These are phyloP conservation scores for Typhlichthys subterraneus DNA, from an alignment of 2,797 vertebrate genomes.

Conservation along the genomic window DNA sequence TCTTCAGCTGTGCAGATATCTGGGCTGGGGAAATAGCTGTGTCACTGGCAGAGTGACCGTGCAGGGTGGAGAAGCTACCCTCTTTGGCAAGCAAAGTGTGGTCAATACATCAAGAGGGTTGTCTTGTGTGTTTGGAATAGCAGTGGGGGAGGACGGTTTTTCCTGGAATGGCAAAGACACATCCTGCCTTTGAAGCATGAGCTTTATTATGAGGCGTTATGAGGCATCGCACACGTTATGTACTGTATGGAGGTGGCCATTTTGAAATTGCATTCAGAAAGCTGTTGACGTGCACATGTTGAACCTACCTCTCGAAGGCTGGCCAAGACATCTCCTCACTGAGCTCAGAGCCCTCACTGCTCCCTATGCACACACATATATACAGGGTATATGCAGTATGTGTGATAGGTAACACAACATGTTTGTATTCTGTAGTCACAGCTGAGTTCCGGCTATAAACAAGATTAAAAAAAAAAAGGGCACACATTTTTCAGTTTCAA, in stretches of 20 bases:
- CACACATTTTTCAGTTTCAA: too few relatives aligned
- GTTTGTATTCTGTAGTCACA: too few relatives aligned
- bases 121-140: constrained; percentile 29
- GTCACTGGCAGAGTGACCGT: constrained; percentile 19
- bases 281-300: not conserved
- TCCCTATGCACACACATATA: constrained; percentile 77
- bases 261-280: constrained; percentile 9
- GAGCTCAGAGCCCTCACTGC: constrained; percentile 97
- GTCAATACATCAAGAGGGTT: constrained; percentile 37
- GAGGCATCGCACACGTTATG: too few relatives aligned
- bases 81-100: constrained; percentile 14
- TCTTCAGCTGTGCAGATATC: constrained; percentile 29
- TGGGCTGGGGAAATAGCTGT: constrained; percentile 8
- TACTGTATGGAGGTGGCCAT: too few relatives aligned
- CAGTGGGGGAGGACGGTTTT: constrained; percentile 34
- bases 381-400: not conserved
- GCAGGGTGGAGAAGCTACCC: constrained; percentile 23
- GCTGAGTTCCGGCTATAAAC: too few relatives aligned
- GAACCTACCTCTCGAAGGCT: constrained; percentile 93
- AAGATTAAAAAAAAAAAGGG: too few relatives aligned
- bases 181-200: not conserved
- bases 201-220: constrained; percentile 24
- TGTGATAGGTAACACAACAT: not conserved
- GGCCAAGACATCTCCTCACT: constrained; percentile 98
- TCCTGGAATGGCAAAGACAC: constrained; percentile 34